phyloP scores from a whole-genome alignment of 2,113 vertebrate species.

The Clupea harengus region DNA sequence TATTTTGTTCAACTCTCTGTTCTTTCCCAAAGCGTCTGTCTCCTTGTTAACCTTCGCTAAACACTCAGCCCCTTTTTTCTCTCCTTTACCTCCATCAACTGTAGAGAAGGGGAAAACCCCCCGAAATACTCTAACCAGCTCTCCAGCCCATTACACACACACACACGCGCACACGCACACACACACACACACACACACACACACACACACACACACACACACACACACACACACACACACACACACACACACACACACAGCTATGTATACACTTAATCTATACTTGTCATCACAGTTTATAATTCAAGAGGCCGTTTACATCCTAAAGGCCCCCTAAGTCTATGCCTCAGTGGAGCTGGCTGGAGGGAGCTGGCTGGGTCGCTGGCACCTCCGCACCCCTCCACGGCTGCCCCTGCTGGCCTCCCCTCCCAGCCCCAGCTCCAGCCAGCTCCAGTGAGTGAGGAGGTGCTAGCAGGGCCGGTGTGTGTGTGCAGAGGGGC shows the following conservation, averaged over 20 bases:
- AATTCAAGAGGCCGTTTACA: background rate
- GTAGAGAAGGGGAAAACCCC: too few species aligned
- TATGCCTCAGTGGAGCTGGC: background rate
- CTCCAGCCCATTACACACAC: background rate
- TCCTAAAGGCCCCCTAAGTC: background rate
- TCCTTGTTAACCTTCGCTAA: slow-evolving; percentile 11
- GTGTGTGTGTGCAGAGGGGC: background rate
- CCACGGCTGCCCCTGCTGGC: too few species aligned
- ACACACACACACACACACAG: slow-evolving; percentile 11
- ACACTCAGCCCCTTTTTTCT: slow-evolving; percentile 15
- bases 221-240: slow-evolving; percentile 7
- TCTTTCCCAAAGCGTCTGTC: background rate
- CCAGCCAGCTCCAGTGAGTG: background rate
- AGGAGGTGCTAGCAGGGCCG: background rate
- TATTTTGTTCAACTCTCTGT: background rate
- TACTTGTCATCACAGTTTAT: background rate
- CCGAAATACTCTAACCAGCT: too few species aligned
- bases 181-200: background rate
- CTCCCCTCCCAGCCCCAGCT: background rate
- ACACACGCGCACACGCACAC: background rate
- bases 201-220: background rate
- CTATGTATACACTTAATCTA: background rate
- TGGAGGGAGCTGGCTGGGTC: background rate
- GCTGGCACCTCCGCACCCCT: too few species aligned
- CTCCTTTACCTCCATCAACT: too few species aligned